These are phyloP conservation scores for Anastatus disparis DNA, from an alignment of 1,140 invertebrate genomes.

Conservation along the genomic window DNA sequence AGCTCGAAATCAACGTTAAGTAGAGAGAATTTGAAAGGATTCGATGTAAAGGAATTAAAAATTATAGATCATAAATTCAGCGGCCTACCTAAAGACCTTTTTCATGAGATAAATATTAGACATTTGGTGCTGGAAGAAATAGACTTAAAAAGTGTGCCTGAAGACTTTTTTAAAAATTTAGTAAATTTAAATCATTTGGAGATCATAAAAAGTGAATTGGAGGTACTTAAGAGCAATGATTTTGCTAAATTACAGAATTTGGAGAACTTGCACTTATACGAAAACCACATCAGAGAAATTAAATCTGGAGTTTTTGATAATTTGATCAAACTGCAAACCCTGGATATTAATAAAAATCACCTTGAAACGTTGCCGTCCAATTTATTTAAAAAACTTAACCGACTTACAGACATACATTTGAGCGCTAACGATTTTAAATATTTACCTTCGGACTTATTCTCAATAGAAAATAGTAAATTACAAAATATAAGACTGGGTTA, in stretches of 20 bases:
- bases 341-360: conserved; percentile 15
- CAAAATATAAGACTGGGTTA: conserved; percentile 10
- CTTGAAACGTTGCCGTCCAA: conserved; percentile 22
- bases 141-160: background rate
- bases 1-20: background rate
- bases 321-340: conserved; percentile 36
- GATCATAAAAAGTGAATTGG: background rate
- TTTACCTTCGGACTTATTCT: conserved; percentile 37
- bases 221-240: background rate
- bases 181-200: background rate
- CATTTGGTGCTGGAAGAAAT: background rate
- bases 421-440: conserved; percentile 13
- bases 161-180: background rate
- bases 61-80: background rate
- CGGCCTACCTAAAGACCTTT: background rate
- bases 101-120: background rate
- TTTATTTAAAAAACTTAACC: conserved; percentile 26
- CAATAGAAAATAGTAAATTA: conserved; percentile 23
- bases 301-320: conserved; percentile 40
- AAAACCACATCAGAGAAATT: conserved; percentile 47
- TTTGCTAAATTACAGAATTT: conserved; percentile 42
- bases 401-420: conserved; percentile 20
- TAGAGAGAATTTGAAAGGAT: background rate
- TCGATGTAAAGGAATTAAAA: background rate
- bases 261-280: conserved; percentile 24